Conservation (phyloP, 1,140 invertebrate genomes). For the Drosophila sucinea region DNA sequence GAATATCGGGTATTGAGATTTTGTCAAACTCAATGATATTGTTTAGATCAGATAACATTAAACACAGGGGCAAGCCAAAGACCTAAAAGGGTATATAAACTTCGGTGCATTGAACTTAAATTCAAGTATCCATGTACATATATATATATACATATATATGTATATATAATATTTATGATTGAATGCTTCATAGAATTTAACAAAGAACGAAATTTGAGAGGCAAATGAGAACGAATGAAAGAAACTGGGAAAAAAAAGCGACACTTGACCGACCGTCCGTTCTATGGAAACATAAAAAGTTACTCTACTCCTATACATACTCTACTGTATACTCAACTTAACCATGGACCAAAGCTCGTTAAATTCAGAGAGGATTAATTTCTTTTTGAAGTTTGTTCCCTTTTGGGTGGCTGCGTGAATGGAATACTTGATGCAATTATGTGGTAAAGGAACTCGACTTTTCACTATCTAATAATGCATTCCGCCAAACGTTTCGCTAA, state of each 20-base stretch:
- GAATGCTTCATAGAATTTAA: conserved; percentile 5
- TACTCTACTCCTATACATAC: too few relatives aligned
- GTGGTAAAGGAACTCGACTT: not conserved
- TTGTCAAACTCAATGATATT: not conserved
- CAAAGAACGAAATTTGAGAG: conserved; percentile 10
- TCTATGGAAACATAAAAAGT: conserved; percentile 7
- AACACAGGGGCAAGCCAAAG: too few relatives aligned
- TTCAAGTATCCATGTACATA: not conserved
- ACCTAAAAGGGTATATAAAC: not conserved
- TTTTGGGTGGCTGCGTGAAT: conserved; percentile 1
- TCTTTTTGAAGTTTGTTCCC: conserved; percentile 10
- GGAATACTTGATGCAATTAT: conserved; percentile 3
- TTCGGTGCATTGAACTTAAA: not conserved
- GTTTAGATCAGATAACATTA: not conserved
- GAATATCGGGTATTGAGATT: not conserved
- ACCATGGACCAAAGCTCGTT: conserved; percentile 16
- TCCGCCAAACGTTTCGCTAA: not conserved
- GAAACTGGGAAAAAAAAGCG: not conserved
- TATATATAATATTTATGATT: not conserved
- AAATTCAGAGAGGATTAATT: conserved; percentile 6
- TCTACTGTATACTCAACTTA: not conserved
- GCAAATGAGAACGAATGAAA: not conserved
- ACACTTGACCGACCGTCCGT: not conserved
- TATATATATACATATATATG: too few relatives aligned
- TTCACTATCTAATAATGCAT: not conserved